These are phyloP conservation scores for Ophiodon elongatus DNA, from an alignment of 2,113 vertebrate species.

Conservation along the genomic window DNA sequence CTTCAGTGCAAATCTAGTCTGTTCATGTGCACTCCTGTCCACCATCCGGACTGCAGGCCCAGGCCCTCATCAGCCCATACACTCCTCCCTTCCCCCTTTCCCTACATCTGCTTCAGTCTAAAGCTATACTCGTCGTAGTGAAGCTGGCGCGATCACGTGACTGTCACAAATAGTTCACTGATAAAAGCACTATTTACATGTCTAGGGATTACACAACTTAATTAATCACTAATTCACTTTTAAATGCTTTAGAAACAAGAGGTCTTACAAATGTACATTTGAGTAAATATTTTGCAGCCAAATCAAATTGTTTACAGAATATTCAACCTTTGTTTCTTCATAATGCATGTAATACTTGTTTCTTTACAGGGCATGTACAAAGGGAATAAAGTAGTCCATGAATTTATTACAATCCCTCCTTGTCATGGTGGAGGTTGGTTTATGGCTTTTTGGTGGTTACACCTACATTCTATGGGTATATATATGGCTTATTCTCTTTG, in stretches of 20 bases:
- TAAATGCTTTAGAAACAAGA: not conserved
- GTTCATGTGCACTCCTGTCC: conserved; percentile 1
- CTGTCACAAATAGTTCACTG: not conserved
- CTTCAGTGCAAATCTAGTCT: not conserved
- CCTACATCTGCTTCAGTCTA: conserved; percentile 31
- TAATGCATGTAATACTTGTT: not conserved
- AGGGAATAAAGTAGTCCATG: not conserved
- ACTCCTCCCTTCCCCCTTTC: not conserved
- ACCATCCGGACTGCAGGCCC: conserved; percentile 11
- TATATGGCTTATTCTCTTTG: not conserved
- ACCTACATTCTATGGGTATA: not conserved
- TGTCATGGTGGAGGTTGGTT: not conserved
- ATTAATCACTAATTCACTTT: too few relatives aligned
- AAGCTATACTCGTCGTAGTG: not conserved
- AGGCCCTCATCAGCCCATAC: not conserved
- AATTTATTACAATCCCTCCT: not conserved
- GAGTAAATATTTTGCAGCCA: not conserved
- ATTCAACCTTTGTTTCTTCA: not conserved
- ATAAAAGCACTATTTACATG: not conserved
- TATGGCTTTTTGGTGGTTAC: not conserved
- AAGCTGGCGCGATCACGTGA: too few relatives aligned
- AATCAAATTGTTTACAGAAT: not conserved
- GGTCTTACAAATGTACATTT: not conserved
- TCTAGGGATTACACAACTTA: too few relatives aligned
- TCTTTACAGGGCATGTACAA: too few relatives aligned